phyloP scores from a whole-genome alignment of 2,888 invertebrate species.

The Spodoptera exigua region DNA sequence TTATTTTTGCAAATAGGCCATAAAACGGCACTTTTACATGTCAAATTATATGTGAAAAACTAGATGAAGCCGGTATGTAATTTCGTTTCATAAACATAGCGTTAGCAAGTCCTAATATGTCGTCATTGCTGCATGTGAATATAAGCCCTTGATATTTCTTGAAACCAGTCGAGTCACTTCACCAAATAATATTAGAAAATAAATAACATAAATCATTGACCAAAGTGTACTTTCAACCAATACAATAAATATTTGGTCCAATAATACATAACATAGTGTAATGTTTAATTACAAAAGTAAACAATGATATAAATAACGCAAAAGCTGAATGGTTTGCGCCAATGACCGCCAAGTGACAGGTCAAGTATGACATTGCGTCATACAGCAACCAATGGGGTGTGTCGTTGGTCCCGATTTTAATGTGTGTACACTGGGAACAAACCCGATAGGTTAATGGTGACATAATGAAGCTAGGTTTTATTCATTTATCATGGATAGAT shows the following conservation, averaged over 20 bases:
- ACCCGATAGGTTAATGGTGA: background rate
- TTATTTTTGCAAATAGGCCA: too few species aligned
- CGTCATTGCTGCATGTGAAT: too few species aligned
- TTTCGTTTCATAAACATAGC: too few species aligned
- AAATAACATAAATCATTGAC: conserved; percentile 5
- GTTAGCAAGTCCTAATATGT: too few species aligned
- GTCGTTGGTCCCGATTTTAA: conserved; percentile 21
- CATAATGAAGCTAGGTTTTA: background rate
- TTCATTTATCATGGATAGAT: background rate
- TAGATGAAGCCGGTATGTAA: too few species aligned
- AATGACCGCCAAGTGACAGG: conserved; percentile 33
- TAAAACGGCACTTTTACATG: too few species aligned
- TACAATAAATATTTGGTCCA: too few species aligned
- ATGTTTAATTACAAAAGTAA: background rate
- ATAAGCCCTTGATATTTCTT: too few species aligned
- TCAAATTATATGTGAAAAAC: too few species aligned
- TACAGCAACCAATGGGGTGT: conserved; percentile 24
- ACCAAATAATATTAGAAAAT: background rate
- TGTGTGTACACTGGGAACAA: conserved; percentile 34
- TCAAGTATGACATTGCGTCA: conserved; percentile 32
- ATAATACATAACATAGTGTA: too few species aligned
- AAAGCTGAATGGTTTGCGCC: conserved; percentile 15
- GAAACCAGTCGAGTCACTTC: too few species aligned
- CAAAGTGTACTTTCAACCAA: background rate
- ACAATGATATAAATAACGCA: background rate